phyloP scores from a whole-genome alignment of 2,888 invertebrate genomes.

The Lochmaea crataegi region DNA sequence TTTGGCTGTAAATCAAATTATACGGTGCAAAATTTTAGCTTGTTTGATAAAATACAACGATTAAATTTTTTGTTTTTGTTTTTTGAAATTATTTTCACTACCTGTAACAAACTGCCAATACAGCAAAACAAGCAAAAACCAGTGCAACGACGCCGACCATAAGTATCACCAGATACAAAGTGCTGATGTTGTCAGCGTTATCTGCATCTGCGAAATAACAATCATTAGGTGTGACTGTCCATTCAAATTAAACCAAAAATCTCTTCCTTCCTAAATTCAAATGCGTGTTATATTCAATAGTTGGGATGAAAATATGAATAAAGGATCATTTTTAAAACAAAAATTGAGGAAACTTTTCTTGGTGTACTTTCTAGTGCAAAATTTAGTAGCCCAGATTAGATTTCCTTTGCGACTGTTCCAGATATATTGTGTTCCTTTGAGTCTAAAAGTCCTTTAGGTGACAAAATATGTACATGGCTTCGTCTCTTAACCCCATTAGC shows the following conservation, averaged over 20 bases:
- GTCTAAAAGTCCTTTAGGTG: too few species aligned
- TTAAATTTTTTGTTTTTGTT: slow-evolving; percentile 23
- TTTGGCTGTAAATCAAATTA: background rate
- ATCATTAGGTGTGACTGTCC: background rate
- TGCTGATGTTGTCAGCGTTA: slow-evolving; percentile 86
- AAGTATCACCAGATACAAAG: slow-evolving; percentile 90
- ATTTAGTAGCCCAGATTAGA: too few species aligned
- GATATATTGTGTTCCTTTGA: too few species aligned
- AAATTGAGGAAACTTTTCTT: too few species aligned
- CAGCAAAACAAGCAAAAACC: slow-evolving; percentile 96
- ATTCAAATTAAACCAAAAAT: too few species aligned
- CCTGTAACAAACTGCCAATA: slow-evolving; percentile 96
- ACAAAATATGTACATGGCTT: too few species aligned
- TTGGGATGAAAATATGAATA: too few species aligned
- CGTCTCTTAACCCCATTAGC: too few species aligned
- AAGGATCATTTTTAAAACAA: too few species aligned
- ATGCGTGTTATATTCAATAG: background rate
- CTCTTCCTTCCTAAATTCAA: background rate
- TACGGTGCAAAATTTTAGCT: background rate
- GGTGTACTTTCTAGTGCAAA: too few species aligned
- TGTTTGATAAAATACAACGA: slow-evolving; percentile 27
- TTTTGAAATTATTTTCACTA: slow-evolving; percentile 63
- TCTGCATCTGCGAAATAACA: slow-evolving; percentile 74
- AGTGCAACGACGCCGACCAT: slow-evolving; percentile 92
- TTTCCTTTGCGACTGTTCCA: too few species aligned